Evolutionary conservation across 2,113 vertebrate genomes (phyloP).

Genomic region (Hyaena hyaena): DNA sequence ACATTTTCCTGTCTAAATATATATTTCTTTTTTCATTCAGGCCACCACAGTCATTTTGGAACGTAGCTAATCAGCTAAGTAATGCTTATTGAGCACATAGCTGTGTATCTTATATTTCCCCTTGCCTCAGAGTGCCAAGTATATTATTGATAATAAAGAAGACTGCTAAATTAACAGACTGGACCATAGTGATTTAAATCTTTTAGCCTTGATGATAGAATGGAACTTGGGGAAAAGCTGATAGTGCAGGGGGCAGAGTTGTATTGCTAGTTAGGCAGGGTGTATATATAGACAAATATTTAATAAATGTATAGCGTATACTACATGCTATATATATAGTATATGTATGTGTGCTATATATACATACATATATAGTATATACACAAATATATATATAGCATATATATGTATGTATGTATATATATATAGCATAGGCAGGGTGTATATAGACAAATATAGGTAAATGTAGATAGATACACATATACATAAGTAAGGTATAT

Average conservation of each 20-base stretch:
- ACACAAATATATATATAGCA: neutral
- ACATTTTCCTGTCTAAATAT: neutral
- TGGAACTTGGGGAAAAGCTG: neutral
- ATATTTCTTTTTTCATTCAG: neutral
- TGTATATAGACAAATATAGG: neutral
- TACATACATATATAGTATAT: too few relatives aligned
- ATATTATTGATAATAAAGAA: constrained; percentile 15
- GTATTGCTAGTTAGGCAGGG: neutral
- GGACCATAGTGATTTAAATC: neutral
- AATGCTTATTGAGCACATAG: neutral
- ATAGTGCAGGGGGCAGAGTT: neutral
- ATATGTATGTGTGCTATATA: too few relatives aligned
- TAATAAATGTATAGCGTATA: neutral
- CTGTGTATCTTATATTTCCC: neutral
- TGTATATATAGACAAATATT: neutral
- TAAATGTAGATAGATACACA: neutral
- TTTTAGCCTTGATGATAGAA: neutral
- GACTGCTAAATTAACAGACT: neutral
- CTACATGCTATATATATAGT: neutral
- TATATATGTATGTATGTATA: too few relatives aligned
- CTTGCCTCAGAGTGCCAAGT: neutral
- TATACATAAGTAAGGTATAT: neutral
- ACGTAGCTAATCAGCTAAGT: neutral
- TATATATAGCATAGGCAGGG: neutral
- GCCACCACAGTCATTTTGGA: neutral